Percentiles rank a stretch among this genome's conserved stretches.
Conservation (phyloP, 2,888 invertebrate genomes). For the Bombylius discolor region DNA sequence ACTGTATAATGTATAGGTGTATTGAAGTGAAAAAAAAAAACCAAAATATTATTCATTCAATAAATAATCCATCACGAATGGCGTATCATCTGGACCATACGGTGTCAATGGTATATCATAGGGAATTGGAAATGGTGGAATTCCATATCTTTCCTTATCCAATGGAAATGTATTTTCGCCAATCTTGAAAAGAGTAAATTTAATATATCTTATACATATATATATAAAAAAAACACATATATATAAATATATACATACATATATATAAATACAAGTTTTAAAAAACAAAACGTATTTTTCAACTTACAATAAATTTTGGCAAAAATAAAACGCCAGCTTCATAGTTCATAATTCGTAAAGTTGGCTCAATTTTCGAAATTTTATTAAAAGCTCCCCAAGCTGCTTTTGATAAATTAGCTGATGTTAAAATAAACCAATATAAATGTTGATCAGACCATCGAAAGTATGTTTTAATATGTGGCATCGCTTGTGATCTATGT, state of each 20-base stretch:
- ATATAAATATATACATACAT: no score
- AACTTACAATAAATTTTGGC: constrained; percentile 66
- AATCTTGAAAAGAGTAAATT: constrained; percentile 36
- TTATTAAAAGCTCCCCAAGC: constrained; percentile 78
- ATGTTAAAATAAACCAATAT: constrained; percentile 76
- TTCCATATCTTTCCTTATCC: constrained; percentile 24
- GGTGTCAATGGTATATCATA: constrained; percentile 70
- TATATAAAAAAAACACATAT: constrained; percentile 10
- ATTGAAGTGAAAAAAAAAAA: no score
- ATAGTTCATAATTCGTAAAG: constrained; percentile 65
- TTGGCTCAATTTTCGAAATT: constrained; percentile 42
- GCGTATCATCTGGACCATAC: constrained; percentile 54
- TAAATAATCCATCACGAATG: constrained; percentile 54
- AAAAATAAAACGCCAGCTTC: constrained; percentile 85
- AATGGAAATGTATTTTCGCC: constrained; percentile 48
- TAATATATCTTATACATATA: not conserved
- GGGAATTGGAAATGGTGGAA: constrained; percentile 50
- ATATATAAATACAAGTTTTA: no score
- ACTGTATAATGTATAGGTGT: no score
- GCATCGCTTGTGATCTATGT: constrained; percentile 71
- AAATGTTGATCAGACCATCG: constrained; percentile 54
- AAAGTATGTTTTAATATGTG: constrained; percentile 88
- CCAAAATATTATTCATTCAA: not conserved
- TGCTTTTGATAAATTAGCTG: constrained; percentile 92
- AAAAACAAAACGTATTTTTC: no score